Base-by-base conservation (phyloP, 2,113 vertebrate species). In the Corythornis vintsioides region DNA sequence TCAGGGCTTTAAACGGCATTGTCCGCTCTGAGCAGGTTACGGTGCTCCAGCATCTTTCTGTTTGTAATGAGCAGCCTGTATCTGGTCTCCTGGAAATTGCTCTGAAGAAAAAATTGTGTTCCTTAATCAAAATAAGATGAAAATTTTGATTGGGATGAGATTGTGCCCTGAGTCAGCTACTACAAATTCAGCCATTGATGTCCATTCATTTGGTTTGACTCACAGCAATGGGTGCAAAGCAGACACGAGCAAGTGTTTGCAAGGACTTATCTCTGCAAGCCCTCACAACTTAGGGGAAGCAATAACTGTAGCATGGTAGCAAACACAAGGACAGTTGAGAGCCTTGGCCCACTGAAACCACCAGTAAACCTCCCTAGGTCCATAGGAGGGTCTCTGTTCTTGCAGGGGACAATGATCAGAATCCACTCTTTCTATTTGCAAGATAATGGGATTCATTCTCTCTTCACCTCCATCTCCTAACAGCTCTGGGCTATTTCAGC, bases 1-100 rank as follows among this genome's bases (percentile, higher is more conserved):
- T 96, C 25, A 2, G 28, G 61, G 87, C 90, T 95, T 96, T 96
- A 96, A 98, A 96, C 0, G 9, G 82, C 91, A 97, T 94, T 97
- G 97, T 97, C 96, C 93, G 94, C 78, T 92, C 75, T 3, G n/a
- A 94, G 91, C 64, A 95, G 89, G 96, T 94, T 93, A 89, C 89
- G 48, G 83, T 18, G 48, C 79, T 87, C 7, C 2, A 89, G 71
- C 81, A 13, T 81, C 89, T 73, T 88, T 95, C 87, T 65, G 80
- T 75, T 95, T 96, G 93, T 81, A 93, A 92, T 38, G 92, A 96
- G 86, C n/a, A 82, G 95, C 60, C 73, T 82, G 31, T 88, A 89
- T 90, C 50, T 87, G 82, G 42, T 42, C 81, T 66, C 42, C 42
- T 7, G 59, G 80, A 96, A 94, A 88, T 65, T 82, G 55, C 63